A percentile compares a stretch with the other conserved stretches of the same genome.
Conservation (phyloP, 2,113 vertebrate species). For the Tympanuchus pallidicinctus region DNA sequence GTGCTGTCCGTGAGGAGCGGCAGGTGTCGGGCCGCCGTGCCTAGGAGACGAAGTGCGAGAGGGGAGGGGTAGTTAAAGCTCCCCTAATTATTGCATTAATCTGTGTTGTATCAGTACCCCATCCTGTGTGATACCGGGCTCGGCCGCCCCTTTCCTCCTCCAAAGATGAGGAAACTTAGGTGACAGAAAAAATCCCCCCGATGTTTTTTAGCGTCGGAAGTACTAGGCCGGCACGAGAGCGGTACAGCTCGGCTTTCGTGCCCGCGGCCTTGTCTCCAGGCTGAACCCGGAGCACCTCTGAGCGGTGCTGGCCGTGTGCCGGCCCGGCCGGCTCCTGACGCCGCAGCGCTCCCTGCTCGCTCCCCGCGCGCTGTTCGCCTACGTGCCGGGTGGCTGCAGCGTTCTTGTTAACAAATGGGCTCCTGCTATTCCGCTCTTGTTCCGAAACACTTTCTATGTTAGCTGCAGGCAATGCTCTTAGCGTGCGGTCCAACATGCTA, state of each 20-base stretch:
- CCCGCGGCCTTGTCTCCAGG: not conserved
- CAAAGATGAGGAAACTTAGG: not conserved
- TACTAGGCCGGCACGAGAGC: not conserved
- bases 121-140: rapidly evolving
- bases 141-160: not conserved
- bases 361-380: too few species aligned
- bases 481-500: rapidly evolving
- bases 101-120: not conserved
- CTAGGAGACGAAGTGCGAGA: too few species aligned
- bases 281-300: not conserved
- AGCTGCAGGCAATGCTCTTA: not conserved
- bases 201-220: not conserved
- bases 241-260: rapidly evolving
- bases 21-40: not conserved
- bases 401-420: too few species aligned
- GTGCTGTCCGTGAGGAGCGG: too few species aligned
- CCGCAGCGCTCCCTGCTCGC: too few species aligned
- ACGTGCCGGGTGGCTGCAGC: too few species aligned
- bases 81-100: not conserved
- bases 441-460: not conserved
- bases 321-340: too few species aligned
- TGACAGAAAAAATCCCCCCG: not conserved
- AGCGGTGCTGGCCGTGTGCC: too few species aligned
- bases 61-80: not conserved
- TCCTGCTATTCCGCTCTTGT: too few species aligned